Evolutionary conservation across 2,113 vertebrate genomes (phyloP).

Genomic region (Alosa alosa): DNA sequence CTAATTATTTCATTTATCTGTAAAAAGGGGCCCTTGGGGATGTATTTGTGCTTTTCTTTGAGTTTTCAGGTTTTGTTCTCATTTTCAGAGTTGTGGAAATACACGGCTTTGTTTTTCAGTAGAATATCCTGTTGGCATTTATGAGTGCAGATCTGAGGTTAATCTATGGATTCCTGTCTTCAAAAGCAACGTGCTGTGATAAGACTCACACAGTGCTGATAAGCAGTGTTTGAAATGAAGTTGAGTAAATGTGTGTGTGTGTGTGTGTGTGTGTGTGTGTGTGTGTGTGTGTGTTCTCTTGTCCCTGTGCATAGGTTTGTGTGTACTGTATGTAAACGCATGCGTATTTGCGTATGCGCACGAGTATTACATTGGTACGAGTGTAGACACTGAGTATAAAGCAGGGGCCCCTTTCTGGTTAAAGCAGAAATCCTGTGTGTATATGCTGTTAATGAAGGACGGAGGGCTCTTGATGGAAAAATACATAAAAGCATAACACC

Average conservation of each 20-base stretch:
- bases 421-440: conserved; percentile 72
- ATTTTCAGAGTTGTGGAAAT: not conserved
- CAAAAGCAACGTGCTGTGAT: not conserved
- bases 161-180: not conserved
- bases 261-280: no score
- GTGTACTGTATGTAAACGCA: not conserved
- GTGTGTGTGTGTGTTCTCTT: not conserved
- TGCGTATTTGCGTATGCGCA: not conserved
- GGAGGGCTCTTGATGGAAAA: conserved; percentile 72
- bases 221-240: not conserved
- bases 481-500: conserved; percentile 4
- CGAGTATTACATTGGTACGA: not conserved
- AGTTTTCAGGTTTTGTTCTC: conserved; percentile 51
- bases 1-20: conserved; percentile 80
- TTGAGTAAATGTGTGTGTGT: not conserved
- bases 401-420: not conserved
- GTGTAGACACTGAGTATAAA: not conserved
- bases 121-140: conserved; percentile 17
- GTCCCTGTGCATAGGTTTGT: not conserved
- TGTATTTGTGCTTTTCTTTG: conserved; percentile 52
- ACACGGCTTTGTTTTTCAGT: conserved; percentile 21
- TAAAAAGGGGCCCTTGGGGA: conserved; percentile 70
- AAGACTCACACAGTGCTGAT: not conserved
- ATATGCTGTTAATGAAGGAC: conserved; percentile 68
- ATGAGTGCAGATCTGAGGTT: not conserved